A percentile compares a stretch with the other conserved stretches of the same genome.
phyloP scores from a whole-genome alignment of 2,113 vertebrate genomes.

The Strix uralensis region DNA sequence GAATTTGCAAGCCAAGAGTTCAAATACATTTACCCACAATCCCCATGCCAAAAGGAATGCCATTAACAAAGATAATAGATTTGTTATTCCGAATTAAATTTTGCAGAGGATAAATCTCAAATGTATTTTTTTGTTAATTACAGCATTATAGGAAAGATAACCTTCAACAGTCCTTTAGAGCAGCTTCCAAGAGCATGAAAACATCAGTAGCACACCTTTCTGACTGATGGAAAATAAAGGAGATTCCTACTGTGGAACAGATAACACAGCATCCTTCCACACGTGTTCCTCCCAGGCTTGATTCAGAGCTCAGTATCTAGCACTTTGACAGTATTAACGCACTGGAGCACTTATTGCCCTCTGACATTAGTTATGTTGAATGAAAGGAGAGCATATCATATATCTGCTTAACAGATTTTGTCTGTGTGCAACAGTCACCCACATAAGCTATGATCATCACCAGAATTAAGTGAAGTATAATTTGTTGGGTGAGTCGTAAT shows the following conservation, averaged over 20 bases:
- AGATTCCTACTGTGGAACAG: neutral
- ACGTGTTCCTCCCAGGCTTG: neutral
- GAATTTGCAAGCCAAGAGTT: neutral
- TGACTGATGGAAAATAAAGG: neutral
- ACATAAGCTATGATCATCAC: neutral
- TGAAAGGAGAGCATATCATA: neutral
- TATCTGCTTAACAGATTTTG: neutral
- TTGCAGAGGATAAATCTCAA: neutral
- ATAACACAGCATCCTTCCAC: neutral
- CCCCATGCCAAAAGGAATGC: neutral
- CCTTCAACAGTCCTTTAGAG: neutral
- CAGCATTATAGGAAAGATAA: neutral
- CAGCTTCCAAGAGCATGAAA: neutral
- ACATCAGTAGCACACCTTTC: neutral
- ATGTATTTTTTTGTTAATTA: neutral
- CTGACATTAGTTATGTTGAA: neutral
- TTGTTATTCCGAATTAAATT: neutral
- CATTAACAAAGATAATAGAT: neutral
- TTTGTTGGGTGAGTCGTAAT: neutral
- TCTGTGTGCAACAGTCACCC: neutral
- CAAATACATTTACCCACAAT: neutral
- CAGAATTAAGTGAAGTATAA: neutral
- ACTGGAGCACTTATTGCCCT: neutral
- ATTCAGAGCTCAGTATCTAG: neutral
- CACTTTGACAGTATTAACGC: neutral